Evolutionary conservation across 2,113 vertebrate genomes (phyloP), one percentile per base, ranked within the genome.

Genomic region (Amphilophus citrinellus): DNA sequence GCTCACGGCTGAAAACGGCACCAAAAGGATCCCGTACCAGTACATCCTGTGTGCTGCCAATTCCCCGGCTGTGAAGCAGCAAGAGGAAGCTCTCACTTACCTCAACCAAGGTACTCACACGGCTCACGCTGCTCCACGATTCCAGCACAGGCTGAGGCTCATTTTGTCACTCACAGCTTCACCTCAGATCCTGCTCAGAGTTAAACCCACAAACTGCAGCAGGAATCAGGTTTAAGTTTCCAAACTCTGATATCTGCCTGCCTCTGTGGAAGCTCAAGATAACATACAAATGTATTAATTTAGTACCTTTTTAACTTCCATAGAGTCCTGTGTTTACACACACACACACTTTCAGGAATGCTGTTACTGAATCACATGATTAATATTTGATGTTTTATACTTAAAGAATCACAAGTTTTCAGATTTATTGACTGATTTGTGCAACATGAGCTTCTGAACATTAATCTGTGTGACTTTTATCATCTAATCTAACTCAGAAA

Each of bases 41-140:
- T 98, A 97, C 0, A 91, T 98, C 65, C 94, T 99, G 65, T 98
- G 97, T 80, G 96, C 98, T 1, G 96, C 97, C 85, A 98, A 98
- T 0, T 99, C 98, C 1, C 98, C 98, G 1, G 98, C 98, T 2
- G 96, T 98, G 83, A 98, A 98, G 63, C 94, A 97, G 85, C 97
- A 98, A 0, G 98, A 99, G 2, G 98, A 99, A 92, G 97, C 97
- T 0, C 95, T 99, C 91, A 98, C 98, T 44, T 99, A 99, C 89
- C 98, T 99, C 89, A 99, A 99, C 91, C 98, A 99, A 97, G 98
- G 98, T 99, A 96, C 84, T 79, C 27, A 32, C 32, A 14, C 6
- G 6, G 37, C 37, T 10, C 37, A 10, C 9, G 35, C 56, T 37
- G 73, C 15, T 47, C 2, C 6, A 20, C 6, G 4, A 22, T 53